Percentiles rank a stretch among this genome's conserved stretches.
phyloP scores from a whole-genome alignment of 2,113 vertebrate genomes.

The Oreotragus oreotragus region DNA sequence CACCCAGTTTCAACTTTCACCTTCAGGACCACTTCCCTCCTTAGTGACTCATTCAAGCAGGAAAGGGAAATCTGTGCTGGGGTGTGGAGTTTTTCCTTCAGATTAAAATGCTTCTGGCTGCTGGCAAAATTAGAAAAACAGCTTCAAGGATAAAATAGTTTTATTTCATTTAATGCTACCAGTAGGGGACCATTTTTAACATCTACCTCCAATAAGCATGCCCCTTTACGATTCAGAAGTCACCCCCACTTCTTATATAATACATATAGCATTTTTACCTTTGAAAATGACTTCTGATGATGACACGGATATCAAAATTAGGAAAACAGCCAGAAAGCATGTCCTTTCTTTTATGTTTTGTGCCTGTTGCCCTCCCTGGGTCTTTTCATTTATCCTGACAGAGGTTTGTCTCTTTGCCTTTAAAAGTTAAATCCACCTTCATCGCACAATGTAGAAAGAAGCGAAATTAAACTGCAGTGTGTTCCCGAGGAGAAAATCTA shows the following conservation, averaged over 20 bases:
- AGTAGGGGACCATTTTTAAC: conserved; percentile 49
- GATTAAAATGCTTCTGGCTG: conserved; percentile 66
- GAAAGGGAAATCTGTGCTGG: conserved; percentile 64
- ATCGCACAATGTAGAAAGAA: conserved; percentile 79
- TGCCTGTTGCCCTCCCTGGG: conserved; percentile 53
- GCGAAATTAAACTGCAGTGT: conserved; percentile 80
- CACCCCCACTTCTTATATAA: conserved; percentile 62
- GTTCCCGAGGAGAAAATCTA: conserved; percentile 81
- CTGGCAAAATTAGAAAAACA: conserved; percentile 73
- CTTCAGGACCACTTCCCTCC: conserved; percentile 72
- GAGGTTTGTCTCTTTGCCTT: conserved; percentile 65
- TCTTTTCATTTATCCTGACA: conserved; percentile 78
- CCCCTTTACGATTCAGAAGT: conserved; percentile 62
- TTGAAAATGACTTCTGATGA: conserved; percentile 66
- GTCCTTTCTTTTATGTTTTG: conserved; percentile 58
- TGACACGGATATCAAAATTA: conserved; percentile 81
- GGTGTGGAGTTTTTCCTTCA: conserved; percentile 60
- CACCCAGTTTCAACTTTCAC: conserved; percentile 73
- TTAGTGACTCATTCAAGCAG: conserved; percentile 53
- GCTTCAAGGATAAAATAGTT: conserved; percentile 52
- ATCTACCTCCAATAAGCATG: conserved; percentile 42
- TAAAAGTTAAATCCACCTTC: conserved; percentile 84
- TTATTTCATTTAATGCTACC: conserved; percentile 53
- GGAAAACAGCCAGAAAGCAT: conserved; percentile 73
- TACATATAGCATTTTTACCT: conserved; percentile 68